Conservation (phyloP, 2,888 invertebrate species). For the Andrena bucephala region DNA sequence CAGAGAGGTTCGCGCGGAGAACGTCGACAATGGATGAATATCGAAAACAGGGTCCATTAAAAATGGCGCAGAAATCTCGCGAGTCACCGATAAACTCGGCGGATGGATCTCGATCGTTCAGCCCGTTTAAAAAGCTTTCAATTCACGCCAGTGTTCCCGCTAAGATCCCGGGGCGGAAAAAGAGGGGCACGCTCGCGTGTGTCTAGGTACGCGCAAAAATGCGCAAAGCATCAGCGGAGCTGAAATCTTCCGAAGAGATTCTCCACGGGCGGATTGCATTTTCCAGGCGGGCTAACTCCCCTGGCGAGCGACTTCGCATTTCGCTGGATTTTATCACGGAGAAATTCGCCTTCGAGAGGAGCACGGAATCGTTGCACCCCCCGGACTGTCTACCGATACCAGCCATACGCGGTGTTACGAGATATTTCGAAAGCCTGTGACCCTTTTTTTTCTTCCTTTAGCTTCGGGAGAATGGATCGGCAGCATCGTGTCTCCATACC, state of each 20-base stretch:
- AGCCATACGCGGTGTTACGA: constrained; percentile 42
- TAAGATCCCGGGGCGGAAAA: constrained; percentile 16
- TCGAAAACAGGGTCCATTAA: background rate
- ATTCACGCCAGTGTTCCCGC: constrained; percentile 16
- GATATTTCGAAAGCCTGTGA: constrained; percentile 43
- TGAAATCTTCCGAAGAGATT: constrained; percentile 63
- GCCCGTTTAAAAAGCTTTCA: constrained; percentile 8
- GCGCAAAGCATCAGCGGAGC: constrained; percentile 37
- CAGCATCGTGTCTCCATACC: constrained; percentile 2
- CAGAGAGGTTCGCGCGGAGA: background rate
- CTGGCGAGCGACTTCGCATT: constrained; percentile 56
- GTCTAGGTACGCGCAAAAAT: constrained; percentile 25
- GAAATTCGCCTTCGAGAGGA: constrained; percentile 57
- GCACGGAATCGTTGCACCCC: constrained; percentile 30
- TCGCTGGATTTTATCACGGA: constrained; percentile 63
- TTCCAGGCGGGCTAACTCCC: constrained; percentile 59
- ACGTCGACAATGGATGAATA: background rate
- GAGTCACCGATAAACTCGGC: constrained; percentile 3
- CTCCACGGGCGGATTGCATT: constrained; percentile 64
- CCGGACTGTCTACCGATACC: constrained; percentile 28
- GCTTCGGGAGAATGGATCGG: constrained; percentile 5
- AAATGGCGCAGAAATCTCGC: background rate
- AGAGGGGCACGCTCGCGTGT: background rate
- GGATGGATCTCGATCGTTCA: background rate
- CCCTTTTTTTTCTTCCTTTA: constrained; percentile 6